Base-by-base conservation (phyloP, 2,888 invertebrate species). In the Strigamia transsilvanica region DNA sequence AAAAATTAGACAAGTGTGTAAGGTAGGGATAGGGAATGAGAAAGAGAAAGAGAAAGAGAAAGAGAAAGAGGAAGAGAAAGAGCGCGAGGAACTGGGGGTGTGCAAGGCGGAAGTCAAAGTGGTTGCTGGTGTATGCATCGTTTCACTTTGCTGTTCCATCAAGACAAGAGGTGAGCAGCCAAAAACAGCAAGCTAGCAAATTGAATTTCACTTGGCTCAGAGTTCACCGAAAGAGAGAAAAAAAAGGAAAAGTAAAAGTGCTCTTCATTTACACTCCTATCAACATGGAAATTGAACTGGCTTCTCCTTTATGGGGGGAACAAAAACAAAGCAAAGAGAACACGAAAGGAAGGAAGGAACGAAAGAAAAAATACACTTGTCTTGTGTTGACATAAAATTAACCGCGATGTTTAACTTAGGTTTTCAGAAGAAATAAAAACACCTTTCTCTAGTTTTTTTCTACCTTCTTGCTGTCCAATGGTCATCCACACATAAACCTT, bases 51-150 rank as follows among this genome's bases (percentile, higher is more conserved):
- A 27, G 77, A 66, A 13, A 15, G 77, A n/a, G 23, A 77, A 34
- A 34, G n/a, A n/a, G n/a, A n/a, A n/a, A n/a, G n/a, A n/a, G n/a
- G n/a, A n/a, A n/a, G n/a, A n/a, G n/a, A n/a, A n/a, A 77, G 27
- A 23, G 77, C n/a, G 77, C 13, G 77, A 38, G 23, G 38, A 77
- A 38, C 38, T 38, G 38, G 77, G 32, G 77, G 15, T 21, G 21
- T 27, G 32, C 27, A 32, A 77, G 38, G n/a, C 38, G 77, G 56
- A 56, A 56, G 23, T 32, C 32, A 38, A 77, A 77, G 77, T 77
- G 38, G 34, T 77, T 77, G 32, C 38, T 77, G 77, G 77, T 77
- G 32, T 77, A 38, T 77, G 77, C 77, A 77, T 77, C 77, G 77
- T 77, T 77, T 77, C 32, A 77, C 38, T 38, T 38, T 77, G 77